These are phyloP conservation scores for Oreochromis aureus DNA, from an alignment of 2,113 vertebrate genomes.

Conservation along the genomic window DNA sequence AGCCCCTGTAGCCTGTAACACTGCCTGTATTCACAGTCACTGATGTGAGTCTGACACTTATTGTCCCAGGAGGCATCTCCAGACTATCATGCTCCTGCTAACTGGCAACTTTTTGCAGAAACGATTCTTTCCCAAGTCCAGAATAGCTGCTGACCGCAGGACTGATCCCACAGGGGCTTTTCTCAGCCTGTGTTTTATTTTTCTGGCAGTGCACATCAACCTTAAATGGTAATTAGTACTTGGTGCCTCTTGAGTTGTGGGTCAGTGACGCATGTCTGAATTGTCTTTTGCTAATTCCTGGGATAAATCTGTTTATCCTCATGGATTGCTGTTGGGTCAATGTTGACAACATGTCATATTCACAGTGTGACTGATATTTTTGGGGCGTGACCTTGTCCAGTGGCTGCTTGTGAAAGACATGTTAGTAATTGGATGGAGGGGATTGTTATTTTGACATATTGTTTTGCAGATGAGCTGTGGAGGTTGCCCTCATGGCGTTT, in stretches of 20 bases:
- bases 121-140: constrained; percentile 70
- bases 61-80: constrained; percentile 50
- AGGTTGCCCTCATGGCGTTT: constrained; percentile 6
- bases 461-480: constrained; percentile 20
- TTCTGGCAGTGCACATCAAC: constrained; percentile 23
- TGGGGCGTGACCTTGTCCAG: constrained; percentile 27
- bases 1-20: constrained; percentile 8
- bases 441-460: constrained; percentile 46
- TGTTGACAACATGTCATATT: background rate
- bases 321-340: background rate
- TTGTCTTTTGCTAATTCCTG: background rate
- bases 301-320: background rate
- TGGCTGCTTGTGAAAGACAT: constrained; percentile 30
- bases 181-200: constrained; percentile 24
- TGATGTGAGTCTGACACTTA: constrained; percentile 57
- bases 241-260: background rate
- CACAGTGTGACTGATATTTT: background rate
- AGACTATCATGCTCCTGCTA: constrained; percentile 41
- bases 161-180: constrained; percentile 34
- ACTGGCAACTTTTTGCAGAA: constrained; percentile 46
- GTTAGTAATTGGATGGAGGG: constrained; percentile 59
- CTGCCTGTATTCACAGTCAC: constrained; percentile 48
- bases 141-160: constrained; percentile 62
- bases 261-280: background rate
- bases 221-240: constrained; percentile 65